Evolutionary conservation across 2,888 invertebrate species (phyloP).

Genomic region (Epinotia nisella): DNA sequence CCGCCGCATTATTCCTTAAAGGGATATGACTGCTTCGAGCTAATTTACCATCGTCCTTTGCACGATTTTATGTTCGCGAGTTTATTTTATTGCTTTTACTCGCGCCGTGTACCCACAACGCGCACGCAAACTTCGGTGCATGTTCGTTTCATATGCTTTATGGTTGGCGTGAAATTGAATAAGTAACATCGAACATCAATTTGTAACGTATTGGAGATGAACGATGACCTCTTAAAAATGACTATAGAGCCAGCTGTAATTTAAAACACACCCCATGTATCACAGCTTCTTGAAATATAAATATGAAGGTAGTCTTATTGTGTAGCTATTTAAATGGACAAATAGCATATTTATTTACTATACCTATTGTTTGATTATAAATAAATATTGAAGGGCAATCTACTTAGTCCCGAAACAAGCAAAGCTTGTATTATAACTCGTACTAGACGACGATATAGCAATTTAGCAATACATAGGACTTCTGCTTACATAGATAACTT

Average conservation of each 20-base stretch:
- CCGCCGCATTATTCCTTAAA: conserved; percentile 80
- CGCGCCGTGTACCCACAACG: conserved; percentile 60
- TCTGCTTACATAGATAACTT: no score
- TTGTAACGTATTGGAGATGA: conserved; percentile 22
- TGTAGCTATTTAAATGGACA: no score
- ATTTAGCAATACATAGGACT: no score
- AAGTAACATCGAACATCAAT: conserved; percentile 29
- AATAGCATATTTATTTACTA: no score
- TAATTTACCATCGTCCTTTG: conserved; percentile 77
- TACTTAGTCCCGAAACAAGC: no score
- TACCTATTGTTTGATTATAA: no score
- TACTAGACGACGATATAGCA: no score
- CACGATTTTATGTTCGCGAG: conserved; percentile 73
- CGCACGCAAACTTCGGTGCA: conserved; percentile 57
- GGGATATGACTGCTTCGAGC: conserved; percentile 77
- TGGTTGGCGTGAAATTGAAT: conserved; percentile 41
- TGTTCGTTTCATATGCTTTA: conserved; percentile 46
- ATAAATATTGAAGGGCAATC: no score
- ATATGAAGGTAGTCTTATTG: neutral
- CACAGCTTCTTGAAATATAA: neutral
- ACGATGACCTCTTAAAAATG: conserved; percentile 12
- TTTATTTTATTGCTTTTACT: conserved; percentile 72
- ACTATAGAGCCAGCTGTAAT: neutral
- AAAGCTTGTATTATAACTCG: no score
- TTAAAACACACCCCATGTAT: neutral